Conservation (phyloP, 2,113 vertebrate species). For the Haplotaxodon microlepis region DNA sequence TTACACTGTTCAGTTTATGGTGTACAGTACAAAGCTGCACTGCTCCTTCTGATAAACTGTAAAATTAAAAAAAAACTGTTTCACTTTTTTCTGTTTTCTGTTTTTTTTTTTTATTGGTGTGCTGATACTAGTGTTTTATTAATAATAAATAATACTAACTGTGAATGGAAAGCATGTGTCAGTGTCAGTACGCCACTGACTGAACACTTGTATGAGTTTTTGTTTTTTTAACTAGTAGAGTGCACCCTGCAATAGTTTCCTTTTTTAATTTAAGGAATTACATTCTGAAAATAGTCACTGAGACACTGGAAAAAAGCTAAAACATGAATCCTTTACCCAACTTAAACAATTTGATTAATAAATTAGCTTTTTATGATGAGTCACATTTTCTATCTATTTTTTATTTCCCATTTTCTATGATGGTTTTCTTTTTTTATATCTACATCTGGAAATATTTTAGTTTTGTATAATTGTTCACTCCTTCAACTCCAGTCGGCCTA, state of each 20-base stretch:
- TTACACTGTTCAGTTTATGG: not conserved
- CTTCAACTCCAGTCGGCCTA: not conserved
- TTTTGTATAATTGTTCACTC: not conserved
- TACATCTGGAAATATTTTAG: not conserved
- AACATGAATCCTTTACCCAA: not conserved
- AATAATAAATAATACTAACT: not conserved
- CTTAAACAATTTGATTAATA: not conserved
- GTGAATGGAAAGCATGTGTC: not conserved
- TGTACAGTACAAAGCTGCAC: not conserved
- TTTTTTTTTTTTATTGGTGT: not conserved
- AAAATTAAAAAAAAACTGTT: not conserved
- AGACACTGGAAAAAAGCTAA: not conserved
- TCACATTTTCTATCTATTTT: not conserved
- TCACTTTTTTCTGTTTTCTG: fast-evolving
- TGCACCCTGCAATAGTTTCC: not conserved
- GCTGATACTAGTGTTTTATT: not conserved
- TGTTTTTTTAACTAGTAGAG: not conserved
- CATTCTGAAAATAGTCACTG: not conserved
- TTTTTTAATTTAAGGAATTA: not conserved
- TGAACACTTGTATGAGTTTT: not conserved
- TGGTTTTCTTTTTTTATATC: not conserved
- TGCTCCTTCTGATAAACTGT: not conserved
- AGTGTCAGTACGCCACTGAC: not conserved
- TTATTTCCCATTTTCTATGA: not conserved
- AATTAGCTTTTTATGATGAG: not conserved